phyloP scores from a whole-genome alignment of 2,113 vertebrate species.

The Polypterus senegalus region DNA sequence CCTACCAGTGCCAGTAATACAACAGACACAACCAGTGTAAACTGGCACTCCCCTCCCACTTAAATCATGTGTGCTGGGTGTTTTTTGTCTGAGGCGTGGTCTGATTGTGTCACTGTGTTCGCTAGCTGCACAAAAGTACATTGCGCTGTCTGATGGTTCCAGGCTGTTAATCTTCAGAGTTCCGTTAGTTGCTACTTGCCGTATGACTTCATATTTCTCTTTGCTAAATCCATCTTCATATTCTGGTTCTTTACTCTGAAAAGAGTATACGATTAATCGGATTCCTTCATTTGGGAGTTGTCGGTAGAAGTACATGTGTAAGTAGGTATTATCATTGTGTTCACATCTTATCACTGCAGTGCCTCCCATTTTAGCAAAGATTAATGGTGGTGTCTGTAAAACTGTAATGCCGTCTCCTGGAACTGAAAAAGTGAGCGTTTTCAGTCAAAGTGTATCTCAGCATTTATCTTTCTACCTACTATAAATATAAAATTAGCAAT shows the following conservation, averaged over 20 bases:
- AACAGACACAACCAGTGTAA: too few species aligned
- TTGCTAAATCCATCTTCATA: neutral
- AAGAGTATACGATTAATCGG: conserved; percentile 22
- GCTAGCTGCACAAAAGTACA: conserved; percentile 25
- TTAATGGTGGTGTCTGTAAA: too few species aligned
- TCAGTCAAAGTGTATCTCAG: too few species aligned
- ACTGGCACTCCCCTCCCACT: too few species aligned
- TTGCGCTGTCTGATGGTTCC: conserved; percentile 18
- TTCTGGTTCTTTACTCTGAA: neutral
- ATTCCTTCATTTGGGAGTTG: conserved; percentile 28
- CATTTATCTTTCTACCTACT: too few species aligned
- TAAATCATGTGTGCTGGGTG: neutral
- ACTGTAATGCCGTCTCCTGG: too few species aligned
- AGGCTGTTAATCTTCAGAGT: conserved; percentile 17
- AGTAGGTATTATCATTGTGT: too few species aligned
- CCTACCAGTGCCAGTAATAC: too few species aligned
- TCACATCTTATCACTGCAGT: too few species aligned
- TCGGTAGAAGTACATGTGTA: neutral
- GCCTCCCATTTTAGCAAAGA: too few species aligned
- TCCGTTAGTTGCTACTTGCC: neutral
- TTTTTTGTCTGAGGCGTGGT: conserved; percentile 15
- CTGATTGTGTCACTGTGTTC: conserved; percentile 20
- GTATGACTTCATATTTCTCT: conserved; percentile 19
- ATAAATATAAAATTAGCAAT: too few species aligned
- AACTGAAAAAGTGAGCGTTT: too few species aligned